Percentiles rank a stretch among this genome's conserved stretches.
phyloP scores from a whole-genome alignment of 1,140 invertebrate species.

The Uloborus diversus region DNA sequence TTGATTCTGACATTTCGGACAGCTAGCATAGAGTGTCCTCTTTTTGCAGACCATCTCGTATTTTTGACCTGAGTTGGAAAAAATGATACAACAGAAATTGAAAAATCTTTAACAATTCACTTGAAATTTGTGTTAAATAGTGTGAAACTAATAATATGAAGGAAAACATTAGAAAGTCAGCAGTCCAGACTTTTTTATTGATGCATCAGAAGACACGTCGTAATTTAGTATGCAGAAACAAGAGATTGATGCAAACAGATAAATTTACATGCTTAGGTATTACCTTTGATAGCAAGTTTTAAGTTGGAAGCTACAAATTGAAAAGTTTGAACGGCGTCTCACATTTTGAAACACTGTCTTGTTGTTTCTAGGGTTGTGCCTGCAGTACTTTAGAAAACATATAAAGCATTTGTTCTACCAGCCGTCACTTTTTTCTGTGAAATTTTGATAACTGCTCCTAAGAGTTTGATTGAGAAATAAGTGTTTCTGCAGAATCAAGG shows the following conservation, averaged over 20 bases:
- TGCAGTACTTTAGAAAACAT: neutral
- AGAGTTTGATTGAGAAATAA: too few relatives aligned
- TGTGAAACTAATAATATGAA: neutral
- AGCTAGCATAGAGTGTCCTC: neutral
- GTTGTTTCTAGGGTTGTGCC: neutral
- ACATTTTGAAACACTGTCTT: constrained; percentile 1
- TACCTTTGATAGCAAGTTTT: constrained; percentile 12
- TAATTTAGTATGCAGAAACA: neutral
- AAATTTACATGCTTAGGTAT: constrained; percentile 7
- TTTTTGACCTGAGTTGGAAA: neutral
- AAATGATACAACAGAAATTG: neutral
- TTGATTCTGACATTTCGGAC: neutral
- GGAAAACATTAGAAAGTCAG: neutral
- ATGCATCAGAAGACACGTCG: constrained; percentile 7
- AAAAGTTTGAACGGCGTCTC: constrained; percentile 1
- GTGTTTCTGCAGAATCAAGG: too few relatives aligned
- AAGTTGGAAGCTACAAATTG: neutral
- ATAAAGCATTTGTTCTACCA: neutral
- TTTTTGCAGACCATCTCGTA: neutral
- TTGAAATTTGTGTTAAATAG: neutral
- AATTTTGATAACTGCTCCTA: neutral
- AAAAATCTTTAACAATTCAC: neutral
- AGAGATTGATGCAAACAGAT: constrained; percentile 4
- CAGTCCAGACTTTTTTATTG: neutral
- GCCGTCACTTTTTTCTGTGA: neutral